phyloP scores from a whole-genome alignment of 2,888 invertebrate genomes.

The Lochmaea crataegi region DNA sequence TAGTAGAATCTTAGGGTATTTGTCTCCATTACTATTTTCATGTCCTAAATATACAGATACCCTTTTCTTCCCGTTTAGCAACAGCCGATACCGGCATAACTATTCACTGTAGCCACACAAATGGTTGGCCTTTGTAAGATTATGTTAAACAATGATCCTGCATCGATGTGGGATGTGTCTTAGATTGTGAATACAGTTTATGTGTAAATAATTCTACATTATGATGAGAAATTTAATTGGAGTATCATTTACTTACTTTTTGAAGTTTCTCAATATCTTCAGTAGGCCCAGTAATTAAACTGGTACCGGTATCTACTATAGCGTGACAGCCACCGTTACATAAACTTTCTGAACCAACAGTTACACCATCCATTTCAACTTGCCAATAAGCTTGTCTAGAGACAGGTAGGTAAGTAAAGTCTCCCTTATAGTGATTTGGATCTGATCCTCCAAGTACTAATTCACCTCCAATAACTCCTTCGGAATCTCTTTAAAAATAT shows the following conservation, averaged over 20 bases:
- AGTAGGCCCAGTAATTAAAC: slow-evolving; percentile 91
- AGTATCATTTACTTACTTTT: slow-evolving; percentile 68
- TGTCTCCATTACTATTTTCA: no score
- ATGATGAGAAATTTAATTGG: no score
- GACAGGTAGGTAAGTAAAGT: slow-evolving; percentile 90
- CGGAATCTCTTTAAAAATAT: slow-evolving; percentile 73
- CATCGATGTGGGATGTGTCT: no score
- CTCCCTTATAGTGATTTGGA: slow-evolving; percentile 85
- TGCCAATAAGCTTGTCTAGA: slow-evolving; percentile 94
- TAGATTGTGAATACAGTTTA: no score
- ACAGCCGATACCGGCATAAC: no score
- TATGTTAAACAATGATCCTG: no score
- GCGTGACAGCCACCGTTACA: slow-evolving; percentile 89
- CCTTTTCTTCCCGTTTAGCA: no score
- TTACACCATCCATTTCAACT: slow-evolving; percentile 78
- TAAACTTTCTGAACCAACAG: slow-evolving; percentile 68
- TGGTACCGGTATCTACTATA: slow-evolving; percentile 96
- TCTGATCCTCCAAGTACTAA: slow-evolving; percentile 95
- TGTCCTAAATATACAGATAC: no score
- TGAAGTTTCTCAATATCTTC: slow-evolving; percentile 83
- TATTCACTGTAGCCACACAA: no score
- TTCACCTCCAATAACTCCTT: slow-evolving; percentile 82
- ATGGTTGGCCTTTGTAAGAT: no score
- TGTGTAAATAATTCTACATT: no score
- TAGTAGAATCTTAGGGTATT: no score